Percentiles rank a stretch among this genome's conserved stretches.
Conservation (phyloP, 2,888 invertebrate species). For the Lepidocyrtoides sp. region DNA sequence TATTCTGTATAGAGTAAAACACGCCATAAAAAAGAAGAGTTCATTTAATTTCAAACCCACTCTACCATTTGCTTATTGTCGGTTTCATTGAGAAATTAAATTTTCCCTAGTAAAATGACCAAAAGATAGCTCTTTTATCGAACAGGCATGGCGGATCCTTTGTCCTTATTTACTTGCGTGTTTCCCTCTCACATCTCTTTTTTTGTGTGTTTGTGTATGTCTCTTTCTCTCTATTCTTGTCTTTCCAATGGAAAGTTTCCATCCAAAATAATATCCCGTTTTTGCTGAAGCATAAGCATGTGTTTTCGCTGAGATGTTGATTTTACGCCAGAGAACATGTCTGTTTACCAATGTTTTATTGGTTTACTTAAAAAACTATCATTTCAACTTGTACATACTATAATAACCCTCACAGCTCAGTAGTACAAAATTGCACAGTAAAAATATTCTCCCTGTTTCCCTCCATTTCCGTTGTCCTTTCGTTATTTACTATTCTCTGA, state of each 20-base stretch:
- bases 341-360: constrained; percentile 41
- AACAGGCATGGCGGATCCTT: neutral
- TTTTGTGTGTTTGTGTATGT: neutral
- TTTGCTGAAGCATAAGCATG: no score
- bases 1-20: constrained; percentile 5
- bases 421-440: no score
- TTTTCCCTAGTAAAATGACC: neutral
- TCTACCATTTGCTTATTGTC: neutral
- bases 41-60: neutral
- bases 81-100: constrained; percentile 19
- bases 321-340: neutral
- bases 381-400: no score
- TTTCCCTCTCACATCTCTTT: neutral
- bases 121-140: neutral
- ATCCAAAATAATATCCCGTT: neutral
- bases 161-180: neutral
- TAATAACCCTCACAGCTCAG: no score
- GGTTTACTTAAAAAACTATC: constrained; percentile 18
- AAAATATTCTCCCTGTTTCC: no score
- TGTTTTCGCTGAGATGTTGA: no score
- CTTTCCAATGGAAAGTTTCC: neutral
- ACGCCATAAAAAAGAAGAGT: neutral
- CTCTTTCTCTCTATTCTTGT: neutral
- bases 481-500: no score
- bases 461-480: no score